Evolutionary conservation across 2,888 invertebrate genomes (phyloP), one percentile per base, ranked within the genome.

Genomic region (Pandemis heparana): DNA sequence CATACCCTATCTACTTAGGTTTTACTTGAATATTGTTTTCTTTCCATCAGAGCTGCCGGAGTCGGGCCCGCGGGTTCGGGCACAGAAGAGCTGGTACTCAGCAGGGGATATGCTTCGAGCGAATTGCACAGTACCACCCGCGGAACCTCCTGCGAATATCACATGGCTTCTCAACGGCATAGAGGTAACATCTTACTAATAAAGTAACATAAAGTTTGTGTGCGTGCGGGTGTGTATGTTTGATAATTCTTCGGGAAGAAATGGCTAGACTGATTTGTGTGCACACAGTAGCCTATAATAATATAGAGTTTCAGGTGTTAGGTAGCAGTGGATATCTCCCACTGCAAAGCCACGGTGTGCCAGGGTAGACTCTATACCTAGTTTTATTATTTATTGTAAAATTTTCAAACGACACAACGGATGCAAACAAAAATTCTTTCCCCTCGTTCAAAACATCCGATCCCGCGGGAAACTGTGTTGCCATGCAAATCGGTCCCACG

Each of bases 81-180:
- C 96, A 38, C 96, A 96, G 84, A 95, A 96, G 83, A 95, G 96
- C 79, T 96, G 96, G 86, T 96, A 97, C 87, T 96, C 96, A 74
- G 95, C 95, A 39, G 97, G 97, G 32, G 97, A 97, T 81, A 95
- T 95, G 86, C 94, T 97, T 76, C 92, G 95, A 73, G 97, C 96
- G 70, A 97, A 96, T 90, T 97, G 97, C 87, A 95, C 96, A 16
- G 95, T 96, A 6, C 95, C 96, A 12, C 95, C 96, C 9, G 96
- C 97, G 14, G 95, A 95, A 79, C 97, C 97, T 0, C 94, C 96
- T 5, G 96, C 96, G 43, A 95, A 95, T 80, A 94, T 97, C 77
- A 96, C 95, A 79, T 97, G 97, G 95, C 91, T 96, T 63, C 93
- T 97, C 76, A 97, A 97, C 87, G 96, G 96, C 86, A 96, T 96